Base-by-base conservation (phyloP, 2,888 invertebrate genomes). In the Tinea pellionella region DNA sequence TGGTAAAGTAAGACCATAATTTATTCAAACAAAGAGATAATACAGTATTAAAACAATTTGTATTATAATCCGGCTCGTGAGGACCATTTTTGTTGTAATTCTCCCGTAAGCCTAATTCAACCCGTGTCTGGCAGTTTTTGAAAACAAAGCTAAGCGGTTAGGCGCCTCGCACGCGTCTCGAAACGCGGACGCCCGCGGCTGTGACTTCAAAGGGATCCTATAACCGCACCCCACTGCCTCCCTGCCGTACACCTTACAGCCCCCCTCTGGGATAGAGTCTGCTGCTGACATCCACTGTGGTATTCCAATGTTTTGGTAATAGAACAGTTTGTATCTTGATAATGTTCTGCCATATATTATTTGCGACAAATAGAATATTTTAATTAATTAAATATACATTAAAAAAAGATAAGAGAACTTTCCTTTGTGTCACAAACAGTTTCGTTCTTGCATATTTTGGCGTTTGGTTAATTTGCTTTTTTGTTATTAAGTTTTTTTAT, bases 91-190 rank as follows among this genome's bases (percentile, higher is more conserved):
- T 53, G n/a, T 4, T 16, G 24, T 53, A 24, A 32, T 16, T 30
- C 19, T n/a, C 18, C 13, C 57, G n/a, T n/a, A 32, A 32, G n/a
- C 29, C 57, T 57, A 32, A 57, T 53, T 57, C 57, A 6, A 32
- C 57, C 57, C 30, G 72, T 66, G 73, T 74, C 77, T 78, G 77
- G 77, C 80, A 81, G 81, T 81, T 80, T 79, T 80, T 71, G 78
- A 79, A 83, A 83, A 84, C 82, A 85, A 84, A 84, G 82, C 83
- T 80, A 79, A 82, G 78, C 81, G 83, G 82, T 80, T 78, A 77
- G 47, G 47, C 84, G 77, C 74, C 72, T 70, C 47, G 73, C 83
- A 83, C 83, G 78, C 81, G 61, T 60, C 61, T 58, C 60, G 60
- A 57, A 43, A 19, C 58, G 19, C 32, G 42, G 43, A 29, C 59